Evolutionary conservation across 2,888 invertebrate species (phyloP).

Genomic region (Sympetrum striolatum): DNA sequence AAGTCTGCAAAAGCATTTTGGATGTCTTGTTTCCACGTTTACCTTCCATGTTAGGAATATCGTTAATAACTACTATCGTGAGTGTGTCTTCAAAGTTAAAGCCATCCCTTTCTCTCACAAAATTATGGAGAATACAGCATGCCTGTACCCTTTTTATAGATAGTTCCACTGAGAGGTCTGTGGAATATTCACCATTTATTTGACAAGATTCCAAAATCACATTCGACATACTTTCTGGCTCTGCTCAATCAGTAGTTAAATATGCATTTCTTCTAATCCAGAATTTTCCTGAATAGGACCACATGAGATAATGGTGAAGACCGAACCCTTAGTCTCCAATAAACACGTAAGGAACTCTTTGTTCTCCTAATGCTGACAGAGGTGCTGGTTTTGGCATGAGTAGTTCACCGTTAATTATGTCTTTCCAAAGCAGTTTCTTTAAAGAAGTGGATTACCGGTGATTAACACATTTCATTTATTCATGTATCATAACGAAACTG

Average conservation of each 20-base stretch:
- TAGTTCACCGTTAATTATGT: background rate
- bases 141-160: background rate
- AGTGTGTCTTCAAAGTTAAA: background rate
- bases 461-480: no score
- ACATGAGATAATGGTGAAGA: conserved; percentile 50
- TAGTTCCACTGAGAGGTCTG: conserved; percentile 49
- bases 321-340: conserved; percentile 53
- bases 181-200: conserved; percentile 54
- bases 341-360: conserved; percentile 54
- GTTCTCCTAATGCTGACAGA: background rate
- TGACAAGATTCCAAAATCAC: conserved; percentile 54
- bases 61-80: background rate
- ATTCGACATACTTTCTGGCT: conserved; percentile 53
- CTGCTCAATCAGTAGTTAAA: conserved; percentile 53
- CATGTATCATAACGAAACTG: no score
- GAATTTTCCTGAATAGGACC: conserved; percentile 52
- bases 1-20: no score
- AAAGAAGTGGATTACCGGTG: no score
- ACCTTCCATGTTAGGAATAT: no score
- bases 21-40: no score
- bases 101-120: background rate
- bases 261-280: conserved; percentile 50
- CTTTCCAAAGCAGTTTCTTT: background rate
- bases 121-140: background rate
- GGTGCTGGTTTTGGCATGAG: background rate